Conservation (phyloP, 2,797 vertebrate species). For the Falco rusticolus region DNA sequence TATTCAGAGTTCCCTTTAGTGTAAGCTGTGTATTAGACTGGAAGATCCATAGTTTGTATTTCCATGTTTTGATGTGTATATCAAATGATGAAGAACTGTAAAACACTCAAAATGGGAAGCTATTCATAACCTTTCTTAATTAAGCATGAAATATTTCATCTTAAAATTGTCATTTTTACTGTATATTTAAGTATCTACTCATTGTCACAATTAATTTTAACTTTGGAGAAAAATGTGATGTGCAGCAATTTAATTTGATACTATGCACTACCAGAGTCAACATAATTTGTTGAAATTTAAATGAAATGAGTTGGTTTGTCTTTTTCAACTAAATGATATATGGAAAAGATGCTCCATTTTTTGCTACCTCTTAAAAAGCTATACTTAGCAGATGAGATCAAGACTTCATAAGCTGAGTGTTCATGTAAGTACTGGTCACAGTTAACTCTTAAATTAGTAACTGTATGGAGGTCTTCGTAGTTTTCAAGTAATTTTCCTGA, state of each 20-base stretch:
- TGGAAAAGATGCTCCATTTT: neutral
- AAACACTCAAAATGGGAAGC: constrained; percentile 49
- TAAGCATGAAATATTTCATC: constrained; percentile 70
- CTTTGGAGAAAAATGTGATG: constrained; percentile 56
- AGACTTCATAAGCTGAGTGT: neutral
- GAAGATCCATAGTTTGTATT: constrained; percentile 49
- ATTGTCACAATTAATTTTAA: constrained; percentile 59
- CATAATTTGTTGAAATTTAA: constrained; percentile 21
- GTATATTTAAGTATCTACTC: constrained; percentile 65
- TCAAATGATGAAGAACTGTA: constrained; percentile 48
- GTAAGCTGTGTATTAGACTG: constrained; percentile 55
- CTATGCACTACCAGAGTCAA: neutral
- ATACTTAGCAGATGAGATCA: neutral
- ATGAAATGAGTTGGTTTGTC: neutral
- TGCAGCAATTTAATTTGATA: neutral
- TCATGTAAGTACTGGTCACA: neutral
- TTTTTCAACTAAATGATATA: neutral
- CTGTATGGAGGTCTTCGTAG: neutral
- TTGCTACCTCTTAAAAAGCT: neutral
- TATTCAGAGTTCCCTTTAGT: constrained; percentile 61
- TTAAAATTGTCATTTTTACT: constrained; percentile 68
- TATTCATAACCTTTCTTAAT: constrained; percentile 71
- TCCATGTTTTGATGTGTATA: constrained; percentile 69
- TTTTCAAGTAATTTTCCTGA: neutral
- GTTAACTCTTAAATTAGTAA: neutral